Percentiles rank a stretch among this genome's conserved stretches.
These are phyloP conservation scores for Pholis gunnellus DNA, from an alignment of 2,113 vertebrate species.

Conservation along the genomic window DNA sequence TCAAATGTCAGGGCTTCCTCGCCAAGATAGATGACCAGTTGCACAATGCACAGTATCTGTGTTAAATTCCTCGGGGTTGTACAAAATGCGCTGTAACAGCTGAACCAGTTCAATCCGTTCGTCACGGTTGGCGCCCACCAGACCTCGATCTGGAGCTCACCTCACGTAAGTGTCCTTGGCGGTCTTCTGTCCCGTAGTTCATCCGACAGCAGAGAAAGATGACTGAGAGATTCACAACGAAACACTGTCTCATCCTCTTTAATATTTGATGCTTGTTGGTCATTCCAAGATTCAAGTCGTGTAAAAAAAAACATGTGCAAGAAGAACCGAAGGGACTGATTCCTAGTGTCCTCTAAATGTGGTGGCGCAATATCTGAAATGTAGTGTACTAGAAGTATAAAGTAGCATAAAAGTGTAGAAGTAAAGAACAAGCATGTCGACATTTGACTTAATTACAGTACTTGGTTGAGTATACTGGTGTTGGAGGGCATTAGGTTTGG, in stretches of 20 bases:
- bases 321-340: not conserved
- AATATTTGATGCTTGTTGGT: conserved; percentile 24
- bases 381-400: not conserved
- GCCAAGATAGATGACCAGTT: not conserved
- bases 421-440: too few relatives aligned
- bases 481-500: not conserved
- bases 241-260: not conserved
- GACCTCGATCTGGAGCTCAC: not conserved
- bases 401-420: not conserved
- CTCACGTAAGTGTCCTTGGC: conserved; percentile 6
- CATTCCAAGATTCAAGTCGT: not conserved
- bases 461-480: too few relatives aligned
- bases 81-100: conserved; percentile 15
- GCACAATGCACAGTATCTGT: not conserved
- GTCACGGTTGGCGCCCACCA: not conserved
- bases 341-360: not conserved
- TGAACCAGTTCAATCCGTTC: conserved; percentile 20
- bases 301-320: not conserved
- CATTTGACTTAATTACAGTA: not conserved
- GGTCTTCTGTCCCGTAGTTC: conserved; percentile 3
- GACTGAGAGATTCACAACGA: not conserved
- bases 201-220: not conserved
- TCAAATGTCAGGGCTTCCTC: not conserved
- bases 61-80: not conserved
- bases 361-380: not conserved